Evolutionary conservation across 2,797 vertebrate species (phyloP).

Genomic region (Vespertilio murinus): DNA sequence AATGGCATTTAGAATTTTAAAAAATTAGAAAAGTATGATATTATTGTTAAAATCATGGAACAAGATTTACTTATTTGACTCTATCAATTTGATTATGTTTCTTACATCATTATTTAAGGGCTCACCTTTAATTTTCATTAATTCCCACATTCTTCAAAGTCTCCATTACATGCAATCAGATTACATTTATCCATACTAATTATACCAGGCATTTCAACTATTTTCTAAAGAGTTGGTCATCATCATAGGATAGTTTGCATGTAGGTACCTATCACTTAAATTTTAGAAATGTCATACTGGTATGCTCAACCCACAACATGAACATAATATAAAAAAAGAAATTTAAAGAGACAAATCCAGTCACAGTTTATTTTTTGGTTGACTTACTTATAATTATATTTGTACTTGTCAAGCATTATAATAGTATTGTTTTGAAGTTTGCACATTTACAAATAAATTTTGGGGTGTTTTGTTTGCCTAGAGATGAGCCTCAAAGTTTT

Average conservation of each 20-base stretch:
- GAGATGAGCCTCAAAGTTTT: not conserved
- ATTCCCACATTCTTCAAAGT: not conserved
- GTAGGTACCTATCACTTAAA: not conserved
- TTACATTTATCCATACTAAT: not conserved
- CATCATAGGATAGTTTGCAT: not conserved
- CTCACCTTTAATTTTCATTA: not conserved
- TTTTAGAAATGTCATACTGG: not conserved
- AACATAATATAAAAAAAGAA: not conserved
- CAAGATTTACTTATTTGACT: not conserved
- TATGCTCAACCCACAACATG: not conserved
- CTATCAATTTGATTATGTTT: not conserved
- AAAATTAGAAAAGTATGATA: not conserved
- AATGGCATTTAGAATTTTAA: not conserved
- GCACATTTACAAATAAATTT: not conserved
- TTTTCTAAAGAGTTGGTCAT: not conserved
- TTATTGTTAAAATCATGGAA: not conserved
- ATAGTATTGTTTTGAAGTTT: not conserved
- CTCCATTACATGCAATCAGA: not conserved
- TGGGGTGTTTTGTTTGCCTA: not conserved
- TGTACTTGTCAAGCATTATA: not conserved
- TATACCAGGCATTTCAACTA: not conserved
- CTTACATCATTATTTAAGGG: not conserved
- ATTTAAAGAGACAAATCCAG: not conserved
- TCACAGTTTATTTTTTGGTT: not conserved
- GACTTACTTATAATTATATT: not conserved